Conservation (phyloP, 2,797 vertebrate species). For the Takifugu ocellatus region DNA sequence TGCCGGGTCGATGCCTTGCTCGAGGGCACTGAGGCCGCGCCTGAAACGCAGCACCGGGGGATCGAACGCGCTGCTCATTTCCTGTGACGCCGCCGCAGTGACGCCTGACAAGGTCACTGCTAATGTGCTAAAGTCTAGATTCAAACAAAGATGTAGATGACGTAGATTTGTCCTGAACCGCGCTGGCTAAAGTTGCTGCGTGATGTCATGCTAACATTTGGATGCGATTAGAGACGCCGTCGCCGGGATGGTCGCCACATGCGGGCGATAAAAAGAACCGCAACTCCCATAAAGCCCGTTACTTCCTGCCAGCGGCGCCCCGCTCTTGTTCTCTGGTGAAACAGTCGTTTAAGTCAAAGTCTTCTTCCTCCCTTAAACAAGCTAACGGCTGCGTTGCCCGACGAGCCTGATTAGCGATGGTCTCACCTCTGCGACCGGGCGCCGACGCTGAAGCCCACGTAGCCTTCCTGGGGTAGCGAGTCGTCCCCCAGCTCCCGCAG, state of each 20-base stretch:
- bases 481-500: slow-evolving; percentile 95
- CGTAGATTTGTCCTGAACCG: no score
- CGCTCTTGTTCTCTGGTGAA: no score
- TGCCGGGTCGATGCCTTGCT: no score
- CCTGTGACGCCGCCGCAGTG: slow-evolving; percentile 28
- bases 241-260: neutral
- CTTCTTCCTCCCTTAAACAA: no score
- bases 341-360: no score
- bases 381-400: no score
- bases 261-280: neutral
- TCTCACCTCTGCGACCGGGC: slow-evolving; percentile 93
- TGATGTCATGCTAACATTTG: no score
- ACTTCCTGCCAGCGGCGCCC: neutral
- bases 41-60: slow-evolving; percentile 38
- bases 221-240: neutral
- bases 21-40: no score
- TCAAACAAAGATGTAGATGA: no score
- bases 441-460: slow-evolving; percentile 96
- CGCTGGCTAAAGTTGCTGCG: no score
- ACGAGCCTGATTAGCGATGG: neutral
- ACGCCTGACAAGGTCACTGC: slow-evolving; percentile 34
- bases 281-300: neutral
- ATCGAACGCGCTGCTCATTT: slow-evolving; percentile 65
- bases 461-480: slow-evolving; percentile 94
- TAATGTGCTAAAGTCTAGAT: no score